A percentile compares a stretch with the other conserved stretches of the same genome.
These are phyloP conservation scores for Spodoptera exigua DNA, from an alignment of 2,888 invertebrate species.

Conservation along the genomic window DNA sequence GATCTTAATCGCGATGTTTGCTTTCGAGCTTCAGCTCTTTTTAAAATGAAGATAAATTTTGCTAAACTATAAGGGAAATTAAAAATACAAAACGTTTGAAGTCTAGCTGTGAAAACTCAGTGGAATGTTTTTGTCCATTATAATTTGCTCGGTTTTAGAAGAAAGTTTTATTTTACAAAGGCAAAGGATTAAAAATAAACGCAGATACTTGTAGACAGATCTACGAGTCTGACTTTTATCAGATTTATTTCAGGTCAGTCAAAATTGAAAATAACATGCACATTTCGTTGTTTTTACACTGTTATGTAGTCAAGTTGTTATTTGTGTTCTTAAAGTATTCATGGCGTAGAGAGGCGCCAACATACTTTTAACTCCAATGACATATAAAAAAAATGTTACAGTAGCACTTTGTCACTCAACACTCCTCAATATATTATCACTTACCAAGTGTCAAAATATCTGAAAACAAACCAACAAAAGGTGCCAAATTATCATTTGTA, in stretches of 20 bases:
- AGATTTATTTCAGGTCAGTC: too few relatives aligned
- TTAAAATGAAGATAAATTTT: constrained; percentile 50
- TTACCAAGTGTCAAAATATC: constrained; percentile 23
- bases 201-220: too few relatives aligned
- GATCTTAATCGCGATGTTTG: constrained; percentile 77
- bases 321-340: too few relatives aligned
- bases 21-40: constrained; percentile 59
- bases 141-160: constrained; percentile 14
- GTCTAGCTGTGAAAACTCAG: constrained; percentile 32
- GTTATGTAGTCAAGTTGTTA: too few relatives aligned
- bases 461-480: constrained; percentile 39
- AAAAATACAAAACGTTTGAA: constrained; percentile 43
- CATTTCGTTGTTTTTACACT: too few relatives aligned
- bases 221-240: too few relatives aligned
- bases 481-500: constrained; percentile 56
- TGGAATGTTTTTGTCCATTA: constrained; percentile 21
- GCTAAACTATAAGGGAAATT: constrained; percentile 42
- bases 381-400: constrained; percentile 1
- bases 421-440: constrained; percentile 23
- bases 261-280: too few relatives aligned
- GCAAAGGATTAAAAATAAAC: not conserved
- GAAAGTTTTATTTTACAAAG: constrained; percentile 5
- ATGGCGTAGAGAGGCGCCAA: too few relatives aligned
- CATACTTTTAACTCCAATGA: not conserved
- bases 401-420: constrained; percentile 23